Evolutionary conservation across 2,888 invertebrate species (phyloP), one percentile per base, ranked within the genome.

Genomic region (Orthosia gracilis): DNA sequence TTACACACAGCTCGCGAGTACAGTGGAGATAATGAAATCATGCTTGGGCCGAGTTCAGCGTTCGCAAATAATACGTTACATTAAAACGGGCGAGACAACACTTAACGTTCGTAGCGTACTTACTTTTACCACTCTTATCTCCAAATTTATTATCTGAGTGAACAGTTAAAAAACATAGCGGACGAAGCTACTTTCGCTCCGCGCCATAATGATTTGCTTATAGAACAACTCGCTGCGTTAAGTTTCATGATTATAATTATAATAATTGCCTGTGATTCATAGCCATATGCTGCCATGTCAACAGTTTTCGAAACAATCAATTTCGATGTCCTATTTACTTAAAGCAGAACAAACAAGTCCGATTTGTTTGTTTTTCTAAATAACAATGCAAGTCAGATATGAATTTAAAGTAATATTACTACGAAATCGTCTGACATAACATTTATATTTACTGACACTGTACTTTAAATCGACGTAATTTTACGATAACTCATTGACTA

Each of bases 71-170:
- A 81, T 78, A 73, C 81, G 78, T 80, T 81, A 73, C 76, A 78
- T 76, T 79, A 80, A 80, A 83, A 79, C 78, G 75, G 72, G 1
- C 77, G 82, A 80, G 85, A 85, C 84, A 78, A 72, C 78, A 72
- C 71, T 85, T 73, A 79, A 75, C 68, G 67, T 21, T 75, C 61
- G 73, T 23, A 45, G 71, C 63, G 83, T 78, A 79, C 78, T 85
- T 82, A 89, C 89, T 90, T 90, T 91, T 91, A 91, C 91, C 85
- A 79, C 68, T 80, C 87, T 91, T 91, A 92, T 91, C 89, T 90
- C 78, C 82, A 83, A 90, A 90, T 88, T 88, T 88, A 88, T 89
- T 89, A 91, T 88, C 89, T 85, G 82, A 83, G 82, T 84, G 82
- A 89, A 88, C 89, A 84, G 91, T 92, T 90, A 87, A 88, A n/a